Percentiles rank a stretch among this genome's conserved stretches.
phyloP scores from a whole-genome alignment of 2,888 invertebrate genomes.

The Mongoloraphidia duomilia region DNA sequence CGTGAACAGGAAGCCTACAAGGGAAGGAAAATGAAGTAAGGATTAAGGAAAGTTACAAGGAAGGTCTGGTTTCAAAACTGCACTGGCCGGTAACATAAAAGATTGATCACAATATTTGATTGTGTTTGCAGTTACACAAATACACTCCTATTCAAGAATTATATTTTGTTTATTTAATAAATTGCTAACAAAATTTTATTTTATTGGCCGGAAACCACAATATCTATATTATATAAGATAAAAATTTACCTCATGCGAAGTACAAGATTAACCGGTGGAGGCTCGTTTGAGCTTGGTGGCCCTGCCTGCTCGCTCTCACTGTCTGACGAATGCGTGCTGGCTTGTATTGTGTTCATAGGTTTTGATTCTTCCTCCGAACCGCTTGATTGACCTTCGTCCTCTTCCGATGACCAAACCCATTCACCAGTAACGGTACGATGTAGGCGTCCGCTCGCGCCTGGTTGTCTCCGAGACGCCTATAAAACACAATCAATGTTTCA shows the following conservation, averaged over 20 bases:
- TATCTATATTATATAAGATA: conserved; percentile 2
- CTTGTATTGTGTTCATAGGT: conserved; percentile 30
- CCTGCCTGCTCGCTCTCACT: conserved; percentile 30
- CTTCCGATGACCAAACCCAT: conserved; percentile 97
- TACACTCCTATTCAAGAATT: too few species aligned
- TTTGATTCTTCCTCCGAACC: conserved; percentile 36
- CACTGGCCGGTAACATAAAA: too few species aligned
- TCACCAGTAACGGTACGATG: conserved; percentile 92
- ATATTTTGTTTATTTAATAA: too few species aligned
- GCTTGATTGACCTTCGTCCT: conserved; percentile 56
- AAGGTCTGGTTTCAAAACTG: not conserved
- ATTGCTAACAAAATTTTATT: too few species aligned
- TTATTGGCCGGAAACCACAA: too few species aligned
- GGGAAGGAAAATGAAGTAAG: not conserved
- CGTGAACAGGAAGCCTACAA: too few species aligned
- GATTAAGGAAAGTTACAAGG: conserved; percentile 1
- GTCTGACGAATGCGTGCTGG: conserved; percentile 25
- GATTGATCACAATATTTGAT: too few species aligned
- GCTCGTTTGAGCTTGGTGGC: conserved; percentile 20
- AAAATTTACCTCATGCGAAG: conserved; percentile 63
- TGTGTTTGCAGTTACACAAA: too few species aligned
- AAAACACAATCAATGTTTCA: conserved; percentile 8
- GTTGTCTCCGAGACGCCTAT: conserved; percentile 60
- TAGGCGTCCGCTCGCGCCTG: conserved; percentile 70
- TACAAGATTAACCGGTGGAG: conserved; percentile 61